Evolutionary conservation across 2,113 vertebrate genomes (phyloP).

Genomic region (Poecilia latipinna): DNA sequence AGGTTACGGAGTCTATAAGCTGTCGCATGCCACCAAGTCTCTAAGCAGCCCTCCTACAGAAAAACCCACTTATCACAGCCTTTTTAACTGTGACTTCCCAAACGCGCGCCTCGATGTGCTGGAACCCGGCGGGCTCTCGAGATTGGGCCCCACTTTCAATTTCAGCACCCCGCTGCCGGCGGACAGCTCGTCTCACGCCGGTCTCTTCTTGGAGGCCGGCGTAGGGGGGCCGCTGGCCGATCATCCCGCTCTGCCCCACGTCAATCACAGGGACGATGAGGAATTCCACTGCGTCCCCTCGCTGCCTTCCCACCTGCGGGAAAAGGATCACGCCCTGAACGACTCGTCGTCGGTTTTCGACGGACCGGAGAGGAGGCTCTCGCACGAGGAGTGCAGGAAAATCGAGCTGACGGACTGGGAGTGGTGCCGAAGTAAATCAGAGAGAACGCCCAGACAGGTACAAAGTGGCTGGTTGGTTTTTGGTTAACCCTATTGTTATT

Average conservation of each 20-base stretch:
- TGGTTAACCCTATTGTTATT: not conserved
- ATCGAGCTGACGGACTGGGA: constrained; percentile 94
- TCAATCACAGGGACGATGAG: constrained; percentile 46
- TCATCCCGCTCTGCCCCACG: constrained; percentile 43
- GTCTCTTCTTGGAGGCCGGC: constrained; percentile 66
- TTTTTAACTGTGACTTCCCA: constrained; percentile 76
- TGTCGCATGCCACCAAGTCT: constrained; percentile 80
- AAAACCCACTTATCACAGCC: constrained; percentile 76
- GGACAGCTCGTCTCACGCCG: constrained; percentile 79
- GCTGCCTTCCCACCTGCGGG: constrained; percentile 50
- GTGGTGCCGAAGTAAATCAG: constrained; percentile 96
- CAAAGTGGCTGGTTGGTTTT: constrained; percentile 3
- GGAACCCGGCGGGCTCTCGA: constrained; percentile 58
- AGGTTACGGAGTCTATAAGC: constrained; percentile 89
- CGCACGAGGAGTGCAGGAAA: constrained; percentile 84
- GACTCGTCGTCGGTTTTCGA: constrained; percentile 75
- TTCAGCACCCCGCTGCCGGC: constrained; percentile 80
- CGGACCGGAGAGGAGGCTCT: constrained; percentile 85
- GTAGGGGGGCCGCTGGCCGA: constrained; percentile 50
- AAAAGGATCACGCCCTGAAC: constrained; percentile 62
- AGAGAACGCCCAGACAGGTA: constrained; percentile 96
- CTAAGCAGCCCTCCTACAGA: constrained; percentile 65
- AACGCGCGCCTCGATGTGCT: constrained; percentile 54
- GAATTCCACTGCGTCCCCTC: constrained; percentile 50
- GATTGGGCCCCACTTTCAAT: constrained; percentile 65